Evolutionary conservation across 2,797 vertebrate species (phyloP).

Genomic region (Hippocampus kuda): DNA sequence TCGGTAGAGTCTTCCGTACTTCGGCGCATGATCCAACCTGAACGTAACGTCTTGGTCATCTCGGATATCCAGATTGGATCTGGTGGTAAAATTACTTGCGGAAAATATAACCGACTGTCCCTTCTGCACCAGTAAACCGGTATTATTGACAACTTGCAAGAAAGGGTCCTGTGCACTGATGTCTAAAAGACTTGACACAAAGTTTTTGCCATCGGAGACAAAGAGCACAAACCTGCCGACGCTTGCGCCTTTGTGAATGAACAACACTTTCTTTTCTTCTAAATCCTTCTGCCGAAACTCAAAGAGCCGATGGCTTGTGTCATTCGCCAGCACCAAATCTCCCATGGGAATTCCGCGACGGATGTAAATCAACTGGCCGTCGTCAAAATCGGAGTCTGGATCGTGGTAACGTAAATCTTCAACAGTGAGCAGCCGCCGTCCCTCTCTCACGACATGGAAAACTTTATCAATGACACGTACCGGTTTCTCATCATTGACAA

Average conservation of each 20-base stretch:
- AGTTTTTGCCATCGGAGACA: constrained; percentile 82
- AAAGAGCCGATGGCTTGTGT: constrained; percentile 75
- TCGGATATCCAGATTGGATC: constrained; percentile 81
- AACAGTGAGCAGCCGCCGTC: constrained; percentile 74
- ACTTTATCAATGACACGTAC: constrained; percentile 73
- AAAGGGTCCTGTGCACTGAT: constrained; percentile 78
- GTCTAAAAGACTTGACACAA: constrained; percentile 75
- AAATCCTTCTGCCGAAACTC: constrained; percentile 80
- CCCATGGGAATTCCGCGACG: constrained; percentile 79
- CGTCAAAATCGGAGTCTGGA: constrained; percentile 78
- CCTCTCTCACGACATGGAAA: constrained; percentile 72
- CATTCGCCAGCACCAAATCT: constrained; percentile 75
- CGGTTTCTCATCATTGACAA: constrained; percentile 86
- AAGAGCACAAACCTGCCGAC: constrained; percentile 80
- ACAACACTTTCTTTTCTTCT: constrained; percentile 73
- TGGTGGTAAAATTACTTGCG: constrained; percentile 70
- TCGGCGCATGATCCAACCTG: constrained; percentile 60
- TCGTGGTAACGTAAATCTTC: constrained; percentile 80
- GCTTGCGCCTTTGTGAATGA: constrained; percentile 72
- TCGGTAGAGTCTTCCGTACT: constrained; percentile 67
- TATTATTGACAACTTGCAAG: constrained; percentile 71
- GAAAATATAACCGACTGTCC: constrained; percentile 65
- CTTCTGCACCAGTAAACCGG: constrained; percentile 78
- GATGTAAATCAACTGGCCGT: constrained; percentile 75
- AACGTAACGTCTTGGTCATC: constrained; percentile 67